phyloP scores from a whole-genome alignment of 2,797 vertebrate genomes.

The Sarcophilus harrisii region DNA sequence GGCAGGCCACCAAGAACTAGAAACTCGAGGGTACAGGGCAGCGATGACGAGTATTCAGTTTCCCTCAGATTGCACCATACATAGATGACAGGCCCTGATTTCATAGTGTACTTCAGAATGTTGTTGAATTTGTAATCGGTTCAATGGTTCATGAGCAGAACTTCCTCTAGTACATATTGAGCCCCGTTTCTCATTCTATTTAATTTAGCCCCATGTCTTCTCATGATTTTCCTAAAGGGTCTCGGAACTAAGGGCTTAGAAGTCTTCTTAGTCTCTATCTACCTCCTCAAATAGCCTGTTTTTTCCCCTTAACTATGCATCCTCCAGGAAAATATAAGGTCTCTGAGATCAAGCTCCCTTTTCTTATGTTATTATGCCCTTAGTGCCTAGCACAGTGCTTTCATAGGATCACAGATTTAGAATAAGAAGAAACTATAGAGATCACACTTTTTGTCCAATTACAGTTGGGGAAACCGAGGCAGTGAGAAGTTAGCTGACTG shows the following conservation, averaged over 20 bases:
- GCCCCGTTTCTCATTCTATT: background rate
- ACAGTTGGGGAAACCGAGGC: background rate
- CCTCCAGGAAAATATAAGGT: background rate
- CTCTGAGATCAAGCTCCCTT: background rate
- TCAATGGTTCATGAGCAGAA: background rate
- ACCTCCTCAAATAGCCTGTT: background rate
- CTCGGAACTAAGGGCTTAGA: background rate
- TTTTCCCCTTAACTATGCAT: background rate
- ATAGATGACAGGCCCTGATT: background rate
- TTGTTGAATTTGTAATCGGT: background rate
- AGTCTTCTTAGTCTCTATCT: background rate
- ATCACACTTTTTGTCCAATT: background rate
- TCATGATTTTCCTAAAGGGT: background rate
- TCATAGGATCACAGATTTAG: background rate
- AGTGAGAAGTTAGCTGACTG: background rate
- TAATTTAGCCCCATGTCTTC: background rate
- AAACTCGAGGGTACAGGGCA: background rate
- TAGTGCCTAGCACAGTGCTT: background rate
- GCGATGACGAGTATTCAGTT: background rate
- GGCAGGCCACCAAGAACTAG: too few species aligned
- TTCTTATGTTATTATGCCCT: background rate
- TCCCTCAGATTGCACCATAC: background rate
- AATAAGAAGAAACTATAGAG: background rate
- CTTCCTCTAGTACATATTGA: background rate
- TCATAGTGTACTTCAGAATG: background rate